Evolutionary conservation across 53 echinoderm and acorn worm genomes (phyloP).

Genomic region (Temnopleurus reevesii): DNA sequence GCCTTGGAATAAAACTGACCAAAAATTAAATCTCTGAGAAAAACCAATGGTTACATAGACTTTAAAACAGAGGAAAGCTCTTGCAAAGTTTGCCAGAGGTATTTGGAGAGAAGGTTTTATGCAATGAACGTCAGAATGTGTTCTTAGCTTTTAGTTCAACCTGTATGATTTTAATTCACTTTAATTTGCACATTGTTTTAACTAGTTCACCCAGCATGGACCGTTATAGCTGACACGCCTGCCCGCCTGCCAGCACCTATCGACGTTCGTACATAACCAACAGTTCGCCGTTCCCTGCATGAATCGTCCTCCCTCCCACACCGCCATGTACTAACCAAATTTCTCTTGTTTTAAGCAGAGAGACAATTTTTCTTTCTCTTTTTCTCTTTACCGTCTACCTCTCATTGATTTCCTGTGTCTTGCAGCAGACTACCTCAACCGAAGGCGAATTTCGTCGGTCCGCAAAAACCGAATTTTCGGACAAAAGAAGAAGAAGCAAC

Average conservation of each 20-base stretch:
- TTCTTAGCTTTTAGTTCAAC: background rate
- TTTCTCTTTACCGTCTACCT: background rate
- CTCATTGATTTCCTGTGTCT: conserved; percentile 31
- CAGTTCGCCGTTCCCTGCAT: background rate
- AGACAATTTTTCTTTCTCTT: conserved; percentile 12
- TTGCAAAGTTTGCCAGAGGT: too few relatives aligned
- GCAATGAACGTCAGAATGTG: too few relatives aligned
- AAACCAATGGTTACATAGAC: too few relatives aligned
- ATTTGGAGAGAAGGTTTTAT: too few relatives aligned
- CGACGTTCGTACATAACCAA: background rate
- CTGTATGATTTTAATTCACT: background rate
- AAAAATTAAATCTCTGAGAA: too few relatives aligned
- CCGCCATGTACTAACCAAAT: background rate
- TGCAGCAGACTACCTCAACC: conserved; percentile 71
- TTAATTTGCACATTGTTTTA: background rate
- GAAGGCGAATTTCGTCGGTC: conserved; percentile 49
- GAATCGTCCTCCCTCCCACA: background rate
- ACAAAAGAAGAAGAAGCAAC: conserved; percentile 54
- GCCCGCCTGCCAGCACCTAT: background rate
- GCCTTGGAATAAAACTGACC: too few relatives aligned
- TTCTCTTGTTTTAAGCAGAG: background rate
- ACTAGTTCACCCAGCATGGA: background rate
- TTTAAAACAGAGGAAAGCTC: too few relatives aligned
- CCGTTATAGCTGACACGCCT: background rate
- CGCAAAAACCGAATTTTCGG: conserved; percentile 49